Conservation (phyloP, 2,888 invertebrate species). For the Elmis aenea region DNA sequence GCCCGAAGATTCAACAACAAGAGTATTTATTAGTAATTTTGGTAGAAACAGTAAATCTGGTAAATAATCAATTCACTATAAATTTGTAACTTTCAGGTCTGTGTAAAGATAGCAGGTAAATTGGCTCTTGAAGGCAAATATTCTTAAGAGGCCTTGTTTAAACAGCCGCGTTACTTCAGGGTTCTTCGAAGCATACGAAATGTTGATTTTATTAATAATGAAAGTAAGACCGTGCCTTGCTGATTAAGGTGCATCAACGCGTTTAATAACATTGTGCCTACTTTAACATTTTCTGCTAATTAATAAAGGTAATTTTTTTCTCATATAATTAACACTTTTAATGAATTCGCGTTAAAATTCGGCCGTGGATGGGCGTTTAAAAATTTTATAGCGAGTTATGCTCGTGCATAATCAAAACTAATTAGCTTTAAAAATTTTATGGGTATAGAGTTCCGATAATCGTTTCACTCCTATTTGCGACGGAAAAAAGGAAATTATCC, state of each 20-base stretch:
- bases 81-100: too few relatives aligned
- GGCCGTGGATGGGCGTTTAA: slow-evolving; percentile 5
- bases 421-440: slow-evolving; percentile 18
- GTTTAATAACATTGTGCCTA: slow-evolving; percentile 12
- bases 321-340: background rate
- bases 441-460: slow-evolving; percentile 12
- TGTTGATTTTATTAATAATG: slow-evolving; percentile 17
- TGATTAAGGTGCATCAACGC: slow-evolving; percentile 13
- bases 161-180: slow-evolving; percentile 9
- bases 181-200: slow-evolving; percentile 15
- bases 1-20: too few relatives aligned
- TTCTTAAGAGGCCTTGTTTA: slow-evolving; percentile 9
- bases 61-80: too few relatives aligned
- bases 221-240: slow-evolving; percentile 14
- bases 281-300: slow-evolving; percentile 8
- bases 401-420: slow-evolving; percentile 13
- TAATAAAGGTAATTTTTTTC: background rate
- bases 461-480: slow-evolving; percentile 15
- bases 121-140: slow-evolving; percentile 14
- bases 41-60: too few relatives aligned
- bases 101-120: too few relatives aligned
- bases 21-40: too few relatives aligned
- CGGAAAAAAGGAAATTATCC: slow-evolving; percentile 19
- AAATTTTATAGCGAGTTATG: slow-evolving; percentile 9
- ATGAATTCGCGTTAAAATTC: slow-evolving; percentile 6